Percentiles rank a stretch among this genome's conserved stretches.
Evolutionary conservation across 2,888 invertebrate genomes (phyloP).

Genomic region (Amphimallon solstitiale): DNA sequence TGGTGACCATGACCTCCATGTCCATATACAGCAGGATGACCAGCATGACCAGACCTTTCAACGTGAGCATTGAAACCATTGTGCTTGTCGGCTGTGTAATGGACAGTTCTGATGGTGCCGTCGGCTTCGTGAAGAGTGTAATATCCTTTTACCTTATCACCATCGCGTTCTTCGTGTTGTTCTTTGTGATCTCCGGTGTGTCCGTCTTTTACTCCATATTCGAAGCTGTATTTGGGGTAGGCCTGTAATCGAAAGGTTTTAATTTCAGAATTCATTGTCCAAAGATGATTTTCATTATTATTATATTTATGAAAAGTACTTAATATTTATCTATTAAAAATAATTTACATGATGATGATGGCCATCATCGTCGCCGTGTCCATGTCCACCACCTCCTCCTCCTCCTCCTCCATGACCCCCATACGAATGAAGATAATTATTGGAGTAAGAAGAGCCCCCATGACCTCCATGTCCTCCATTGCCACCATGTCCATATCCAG

Average conservation of each 20-base stretch:
- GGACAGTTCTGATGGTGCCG: constrained; percentile 58
- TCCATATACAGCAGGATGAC: constrained; percentile 52
- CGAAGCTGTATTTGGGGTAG: constrained; percentile 54
- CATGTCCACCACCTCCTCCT: constrained; percentile 20
- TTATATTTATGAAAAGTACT: constrained; percentile 8
- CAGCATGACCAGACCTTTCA: constrained; percentile 54
- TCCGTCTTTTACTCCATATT: constrained; percentile 59
- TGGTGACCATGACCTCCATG: constrained; percentile 29
- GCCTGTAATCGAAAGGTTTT: constrained; percentile 32
- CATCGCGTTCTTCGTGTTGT: constrained; percentile 58
- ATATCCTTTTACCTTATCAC: constrained; percentile 57
- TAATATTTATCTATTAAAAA: too few species aligned
- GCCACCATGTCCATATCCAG: constrained; percentile 36
- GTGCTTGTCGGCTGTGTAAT: constrained; percentile 56
- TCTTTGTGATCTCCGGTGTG: constrained; percentile 59
- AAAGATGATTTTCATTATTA: neutral
- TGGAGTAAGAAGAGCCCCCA: constrained; percentile 32
- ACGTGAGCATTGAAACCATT: constrained; percentile 58
- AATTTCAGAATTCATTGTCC: neutral
- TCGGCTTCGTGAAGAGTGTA: constrained; percentile 60
- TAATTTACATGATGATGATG: constrained; percentile 39
- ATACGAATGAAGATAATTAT: constrained; percentile 25
- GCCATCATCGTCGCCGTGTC: constrained; percentile 24
- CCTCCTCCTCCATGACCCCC: constrained; percentile 33
- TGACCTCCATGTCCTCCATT: constrained; percentile 32